Conservation (phyloP, 2,888 invertebrate species). For the Cyrtodaria siliqua region DNA sequence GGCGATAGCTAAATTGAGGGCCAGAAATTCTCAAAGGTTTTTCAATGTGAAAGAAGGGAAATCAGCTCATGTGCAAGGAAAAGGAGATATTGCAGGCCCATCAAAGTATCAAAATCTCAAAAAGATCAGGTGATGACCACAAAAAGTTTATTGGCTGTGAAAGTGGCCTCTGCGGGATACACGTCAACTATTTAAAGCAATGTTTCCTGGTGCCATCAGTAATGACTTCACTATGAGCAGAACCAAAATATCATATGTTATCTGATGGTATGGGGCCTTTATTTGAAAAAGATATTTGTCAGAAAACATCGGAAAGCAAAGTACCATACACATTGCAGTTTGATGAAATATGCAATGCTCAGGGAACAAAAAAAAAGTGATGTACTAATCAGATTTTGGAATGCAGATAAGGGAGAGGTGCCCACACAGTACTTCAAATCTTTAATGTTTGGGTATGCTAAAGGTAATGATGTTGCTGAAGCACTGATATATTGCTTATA, state of each 20-base stretch:
- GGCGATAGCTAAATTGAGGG: no score
- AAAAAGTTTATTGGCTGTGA: no score
- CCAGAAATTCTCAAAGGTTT: no score
- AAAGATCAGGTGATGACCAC: no score
- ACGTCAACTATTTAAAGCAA: constrained; percentile 41
- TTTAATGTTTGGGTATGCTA: constrained; percentile 60
- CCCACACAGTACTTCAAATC: constrained; percentile 38
- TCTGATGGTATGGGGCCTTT: constrained; percentile 59
- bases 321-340: constrained; percentile 32
- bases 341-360: constrained; percentile 50
- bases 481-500: constrained; percentile 36
- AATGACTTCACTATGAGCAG: constrained; percentile 49
- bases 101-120: no score
- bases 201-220: constrained; percentile 41
- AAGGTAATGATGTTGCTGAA: constrained; percentile 36
- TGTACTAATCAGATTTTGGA: constrained; percentile 48
- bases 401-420: constrained; percentile 28
- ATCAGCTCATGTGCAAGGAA: no score
- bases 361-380: constrained; percentile 53
- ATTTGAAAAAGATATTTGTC: constrained; percentile 36
- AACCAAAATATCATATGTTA: constrained; percentile 48
- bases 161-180: no score
- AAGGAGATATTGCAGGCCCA: no score
- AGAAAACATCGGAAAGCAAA: constrained; percentile 10
- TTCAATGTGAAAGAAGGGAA: no score